Percentiles rank a stretch among this genome's conserved stretches.
Conservation (phyloP, 2,797 vertebrate genomes). For the Hydrocynus forskahlii region DNA sequence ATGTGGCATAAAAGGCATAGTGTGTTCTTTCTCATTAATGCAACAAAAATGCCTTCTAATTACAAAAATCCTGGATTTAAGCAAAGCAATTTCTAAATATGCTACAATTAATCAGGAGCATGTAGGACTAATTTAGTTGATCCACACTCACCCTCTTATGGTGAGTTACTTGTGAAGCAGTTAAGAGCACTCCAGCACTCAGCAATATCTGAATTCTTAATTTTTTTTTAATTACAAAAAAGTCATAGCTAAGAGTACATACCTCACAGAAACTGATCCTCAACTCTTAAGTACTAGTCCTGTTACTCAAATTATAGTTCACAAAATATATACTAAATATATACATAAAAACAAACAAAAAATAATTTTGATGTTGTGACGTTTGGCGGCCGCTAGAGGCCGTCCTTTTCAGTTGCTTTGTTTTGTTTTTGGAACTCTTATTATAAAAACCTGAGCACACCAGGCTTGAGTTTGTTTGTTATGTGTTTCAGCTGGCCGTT, state of each 20-base stretch:
- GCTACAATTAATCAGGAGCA: neutral
- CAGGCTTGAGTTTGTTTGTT: too few relatives aligned
- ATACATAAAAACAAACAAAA: too few relatives aligned
- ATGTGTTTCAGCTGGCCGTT: too few relatives aligned
- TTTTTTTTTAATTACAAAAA: neutral
- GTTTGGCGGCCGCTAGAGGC: too few relatives aligned
- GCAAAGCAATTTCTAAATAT: slow-evolving; percentile 26
- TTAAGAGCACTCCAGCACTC: neutral
- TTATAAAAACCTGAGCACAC: too few relatives aligned
- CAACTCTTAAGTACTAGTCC: neutral
- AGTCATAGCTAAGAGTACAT: neutral
- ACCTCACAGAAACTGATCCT: neutral
- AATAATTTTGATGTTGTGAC: too few relatives aligned
- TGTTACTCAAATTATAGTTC: neutral
- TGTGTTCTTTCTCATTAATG: slow-evolving; percentile 33
- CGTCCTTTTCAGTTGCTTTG: too few relatives aligned
- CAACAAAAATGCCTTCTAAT: slow-evolving; percentile 48
- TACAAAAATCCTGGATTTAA: slow-evolving; percentile 39
- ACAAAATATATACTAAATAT: neutral
- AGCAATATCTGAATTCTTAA: neutral
- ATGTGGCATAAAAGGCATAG: slow-evolving; percentile 59
- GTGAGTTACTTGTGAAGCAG: neutral
- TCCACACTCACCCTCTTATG: neutral
- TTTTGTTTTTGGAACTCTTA: too few relatives aligned
- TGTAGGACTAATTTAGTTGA: slow-evolving; percentile 7